Base-by-base conservation (phyloP, 1,140 invertebrate species). In the Elysia chlorotica region DNA sequence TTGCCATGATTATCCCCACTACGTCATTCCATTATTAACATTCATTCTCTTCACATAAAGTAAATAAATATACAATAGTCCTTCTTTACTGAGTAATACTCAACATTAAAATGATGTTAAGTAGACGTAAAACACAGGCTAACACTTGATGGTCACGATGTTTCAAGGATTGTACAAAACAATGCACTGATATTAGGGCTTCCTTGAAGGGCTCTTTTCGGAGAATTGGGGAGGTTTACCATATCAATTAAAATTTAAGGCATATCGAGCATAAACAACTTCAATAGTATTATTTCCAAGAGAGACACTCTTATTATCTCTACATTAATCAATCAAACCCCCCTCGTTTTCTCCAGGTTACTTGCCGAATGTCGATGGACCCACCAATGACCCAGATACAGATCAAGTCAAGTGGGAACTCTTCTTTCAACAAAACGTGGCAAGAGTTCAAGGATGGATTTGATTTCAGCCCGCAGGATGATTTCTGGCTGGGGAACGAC, bases 401-500 rank as follows among this genome's bases (percentile, higher is more conserved):
- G 36, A 2, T 65, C n/a, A 5, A 37, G 2, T 19, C 23, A 17
- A 65, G 30, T 14, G 33, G 35, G 17, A 35, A 65, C 33, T 21
- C 23, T 21, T n/a, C n/a, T 37, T 65, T 65, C n/a, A 65, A 65
- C 62, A 2, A 28, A 38, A 65, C 62, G 2, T 65, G 62, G 62
- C 2, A 6, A 37, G 36, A 65, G 2, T 65, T 38, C 35, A 65
- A 65, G n/a, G 14, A 21, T 2, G 62, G 62, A 10, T 65, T 65
- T 28, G 6, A 35, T 4, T 10, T 36, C 17, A 38, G 4, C 30
- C 30, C 2, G 17, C 3, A 37, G 21, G 3, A 36, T 3, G 65
- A 66, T 23, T 66, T 48, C n/a, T 66, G 65, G 65, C 38, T 66
- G 37, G 65, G 65, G 14, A 66, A 66, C 65, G 6, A 66, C 4